Evolutionary conservation across 2,113 vertebrate genomes (phyloP).

Genomic region (Garra rufa): DNA sequence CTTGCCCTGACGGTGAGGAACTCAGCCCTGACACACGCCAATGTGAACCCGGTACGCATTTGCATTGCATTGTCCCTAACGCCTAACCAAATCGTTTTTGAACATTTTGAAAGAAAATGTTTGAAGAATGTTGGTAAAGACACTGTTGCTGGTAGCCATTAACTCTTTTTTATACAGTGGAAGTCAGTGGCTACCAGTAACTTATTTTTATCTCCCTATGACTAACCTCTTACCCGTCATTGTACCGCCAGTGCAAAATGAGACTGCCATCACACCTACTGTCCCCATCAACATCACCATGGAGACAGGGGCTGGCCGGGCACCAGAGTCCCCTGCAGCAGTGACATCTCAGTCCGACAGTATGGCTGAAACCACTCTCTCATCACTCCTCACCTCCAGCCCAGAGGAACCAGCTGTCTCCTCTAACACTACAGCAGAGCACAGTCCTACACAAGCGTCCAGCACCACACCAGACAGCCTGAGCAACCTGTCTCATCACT

Average conservation of each 20-base stretch:
- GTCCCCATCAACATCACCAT: constrained; percentile 41
- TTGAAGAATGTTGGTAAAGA: too few relatives aligned
- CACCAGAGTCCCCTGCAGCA: constrained; percentile 38
- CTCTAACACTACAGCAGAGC: constrained; percentile 58
- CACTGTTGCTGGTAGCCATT: too few relatives aligned
- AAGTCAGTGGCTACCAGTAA: not conserved
- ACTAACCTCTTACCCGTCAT: not conserved
- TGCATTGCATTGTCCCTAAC: not conserved
- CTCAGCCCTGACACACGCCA: constrained; percentile 91
- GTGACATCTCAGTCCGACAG: constrained; percentile 67
- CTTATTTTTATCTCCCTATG: not conserved
- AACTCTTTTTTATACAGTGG: too few relatives aligned
- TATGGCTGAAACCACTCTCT: constrained; percentile 47
- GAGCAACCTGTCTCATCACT: constrained; percentile 90
- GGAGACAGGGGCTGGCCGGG: constrained; percentile 42
- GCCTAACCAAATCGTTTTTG: not conserved
- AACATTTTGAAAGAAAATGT: not conserved
- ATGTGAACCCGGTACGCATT: constrained; percentile 89
- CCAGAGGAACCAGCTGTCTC: constrained; percentile 60
- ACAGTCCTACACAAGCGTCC: constrained; percentile 61
- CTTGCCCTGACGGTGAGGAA: constrained; percentile 91
- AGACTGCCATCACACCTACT: constrained; percentile 38
- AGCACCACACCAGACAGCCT: constrained; percentile 73
- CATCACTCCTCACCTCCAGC: constrained; percentile 62
- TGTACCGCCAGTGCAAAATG: constrained; percentile 58